Evolutionary conservation across 1,140 invertebrate species (phyloP), one percentile per base, ranked within the genome.

Genomic region (Potamilus streckersoni): DNA sequence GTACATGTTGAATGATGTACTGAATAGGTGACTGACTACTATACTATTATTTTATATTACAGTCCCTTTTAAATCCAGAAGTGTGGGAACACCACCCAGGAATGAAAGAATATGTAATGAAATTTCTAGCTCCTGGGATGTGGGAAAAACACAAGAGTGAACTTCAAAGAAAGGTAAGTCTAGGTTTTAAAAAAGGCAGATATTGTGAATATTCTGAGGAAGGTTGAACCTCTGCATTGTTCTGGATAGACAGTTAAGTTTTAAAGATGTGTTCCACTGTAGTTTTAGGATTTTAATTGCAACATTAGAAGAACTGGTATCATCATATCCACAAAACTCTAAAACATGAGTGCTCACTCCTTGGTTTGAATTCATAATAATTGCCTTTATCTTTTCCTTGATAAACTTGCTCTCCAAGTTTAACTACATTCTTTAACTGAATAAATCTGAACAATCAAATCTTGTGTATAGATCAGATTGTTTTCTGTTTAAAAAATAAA

Each of bases 71-170:
- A 20, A 92, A 93, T 78, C 91, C 92, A 62, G 88, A 91, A 23
- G 88, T 94, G 27, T 90, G 95, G 60, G 91, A 92, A 19, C 90
- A 92, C 20, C 93, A 94, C 84, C 91, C 92, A 87, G 92, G 93
- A 63, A 84, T 97, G 76, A 90, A 93, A 84, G 92, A 93, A 83
- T 87, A 96, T 81, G 87, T 96, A 76, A 87, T 95, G 79, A 89
- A 94, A 74, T 94, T 98, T 91, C 88, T 96, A 60, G 93, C 96
- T 87, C 93, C 95, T 83, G 92, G 95, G 73, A 92, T 94, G 80
- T 95, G 96, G 91, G 94, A 94, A 86, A 92, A 89, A 77, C 87
- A 87, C 66, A 90, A 90, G 76, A 89, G 88, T 75, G 86, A 89
- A 38, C 78, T 92, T 38, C 84, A 88, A 13, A 86, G 88, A 79